A percentile compares a stretch with the other conserved stretches of the same genome.
Evolutionary conservation across 53 echinoderm and acorn worm genomes (phyloP).

Genomic region (Luidia sarsii): DNA sequence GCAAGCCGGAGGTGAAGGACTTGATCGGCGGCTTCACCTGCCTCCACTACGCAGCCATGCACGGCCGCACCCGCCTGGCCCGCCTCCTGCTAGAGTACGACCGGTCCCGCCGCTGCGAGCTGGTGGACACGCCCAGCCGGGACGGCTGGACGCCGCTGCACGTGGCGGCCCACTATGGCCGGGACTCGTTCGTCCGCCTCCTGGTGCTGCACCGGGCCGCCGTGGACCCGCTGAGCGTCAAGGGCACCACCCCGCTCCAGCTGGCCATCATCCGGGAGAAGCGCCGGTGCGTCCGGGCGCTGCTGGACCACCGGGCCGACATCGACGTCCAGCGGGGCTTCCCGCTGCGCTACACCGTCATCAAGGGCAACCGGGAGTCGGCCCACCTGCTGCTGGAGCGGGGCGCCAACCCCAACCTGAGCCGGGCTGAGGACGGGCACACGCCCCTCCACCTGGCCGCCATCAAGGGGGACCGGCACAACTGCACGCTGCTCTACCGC

Average conservation of each 20-base stretch:
- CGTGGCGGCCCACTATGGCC: conserved; percentile 84
- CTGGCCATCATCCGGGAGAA: conserved; percentile 86
- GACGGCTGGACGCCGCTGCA: conserved; percentile 89
- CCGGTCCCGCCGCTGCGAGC: conserved; percentile 48
- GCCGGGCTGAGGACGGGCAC: conserved; percentile 81
- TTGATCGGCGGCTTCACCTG: conserved; percentile 79
- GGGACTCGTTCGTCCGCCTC: conserved; percentile 78
- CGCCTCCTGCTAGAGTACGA: conserved; percentile 76
- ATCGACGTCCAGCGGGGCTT: conserved; percentile 83
- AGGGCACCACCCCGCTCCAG: conserved; percentile 82
- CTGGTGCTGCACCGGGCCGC: conserved; percentile 65
- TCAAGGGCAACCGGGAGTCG: conserved; percentile 65
- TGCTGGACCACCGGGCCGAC: conserved; percentile 64
- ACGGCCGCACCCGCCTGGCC: conserved; percentile 83
- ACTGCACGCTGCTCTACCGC: conserved; percentile 65
- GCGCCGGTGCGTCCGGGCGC: conserved; percentile 63
- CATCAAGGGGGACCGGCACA: conserved; percentile 63
- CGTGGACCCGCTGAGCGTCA: conserved; percentile 72
- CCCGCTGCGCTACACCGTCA: conserved; percentile 76
- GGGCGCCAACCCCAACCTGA: conserved; percentile 75
- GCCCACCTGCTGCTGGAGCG: conserved; percentile 63
- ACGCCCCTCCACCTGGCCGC: conserved; percentile 81
- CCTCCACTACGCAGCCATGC: conserved; percentile 89
- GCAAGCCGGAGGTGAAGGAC: conserved; percentile 68
- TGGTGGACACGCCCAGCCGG: conserved; percentile 72